Evolutionary conservation across 2,797 vertebrate genomes (phyloP).

Genomic region (Hypotaenidia philippensis): DNA sequence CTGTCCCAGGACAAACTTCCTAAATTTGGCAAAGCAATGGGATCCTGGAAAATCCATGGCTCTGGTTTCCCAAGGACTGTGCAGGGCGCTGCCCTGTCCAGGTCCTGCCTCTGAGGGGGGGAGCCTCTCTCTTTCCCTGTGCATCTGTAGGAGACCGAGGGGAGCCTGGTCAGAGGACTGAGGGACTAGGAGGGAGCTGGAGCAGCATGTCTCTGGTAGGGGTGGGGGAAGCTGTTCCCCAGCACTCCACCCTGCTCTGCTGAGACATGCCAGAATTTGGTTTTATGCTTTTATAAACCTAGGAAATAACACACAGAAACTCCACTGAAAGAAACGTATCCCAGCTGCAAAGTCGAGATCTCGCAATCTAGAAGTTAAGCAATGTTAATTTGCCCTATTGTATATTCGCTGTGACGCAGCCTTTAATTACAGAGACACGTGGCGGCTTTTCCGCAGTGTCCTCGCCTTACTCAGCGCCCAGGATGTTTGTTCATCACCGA

Average conservation of each 20-base stretch:
- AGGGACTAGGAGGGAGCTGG: neutral
- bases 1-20: neutral
- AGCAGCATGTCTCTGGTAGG: neutral
- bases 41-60: neutral
- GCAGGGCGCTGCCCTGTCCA: neutral
- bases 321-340: neutral
- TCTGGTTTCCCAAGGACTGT: neutral
- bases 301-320: neutral
- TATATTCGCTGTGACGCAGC: constrained; percentile 39
- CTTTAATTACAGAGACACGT: constrained; percentile 57
- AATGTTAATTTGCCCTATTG: constrained; percentile 41
- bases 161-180: neutral
- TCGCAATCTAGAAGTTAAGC: neutral
- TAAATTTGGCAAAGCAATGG: neutral
- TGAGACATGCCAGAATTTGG: neutral
- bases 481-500: constrained; percentile 41
- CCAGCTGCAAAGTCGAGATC: neutral
- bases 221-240: neutral
- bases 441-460: constrained; percentile 34
- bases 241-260: neutral
- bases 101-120: neutral
- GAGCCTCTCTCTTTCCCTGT: neutral
- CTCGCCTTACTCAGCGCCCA: neutral
- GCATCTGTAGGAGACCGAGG: neutral
- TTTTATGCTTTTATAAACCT: neutral